Base-by-base conservation (phyloP, 2,797 vertebrate genomes). In the Acrocephalus scirpaceus region DNA sequence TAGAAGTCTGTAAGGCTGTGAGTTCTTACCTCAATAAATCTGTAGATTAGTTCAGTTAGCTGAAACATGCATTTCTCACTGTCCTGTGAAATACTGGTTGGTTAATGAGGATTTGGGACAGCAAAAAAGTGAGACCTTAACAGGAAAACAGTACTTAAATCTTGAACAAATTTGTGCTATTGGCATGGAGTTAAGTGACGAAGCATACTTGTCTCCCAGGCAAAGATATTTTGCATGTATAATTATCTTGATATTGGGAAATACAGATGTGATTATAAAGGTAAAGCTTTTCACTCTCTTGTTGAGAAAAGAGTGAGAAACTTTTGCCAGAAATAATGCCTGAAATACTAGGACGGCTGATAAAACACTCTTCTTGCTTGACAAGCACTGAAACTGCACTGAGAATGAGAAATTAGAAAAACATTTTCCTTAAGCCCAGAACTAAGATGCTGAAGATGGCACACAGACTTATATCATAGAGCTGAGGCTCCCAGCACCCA, bases 401-500 rank as follows among this genome's bases (percentile, higher is more conserved):
- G 11, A 91, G 62, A 85, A 76, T 14, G 26, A 62, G 50, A 94
- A 92, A 95, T 72, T 34, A 73, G 65, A 76, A 91, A 93, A 95
- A 69, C 9, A 25, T 82, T 90, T 83, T 90, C 51, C 40, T 90
- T 47, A 40, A 93, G 25, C 14, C 22, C 54, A 78, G 67, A 95
- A 91, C 47, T 11, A 78, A 84, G 50, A 84, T 14, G 27, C 34
- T 93, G 65, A 94, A 88, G 73, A 93, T 83, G 91, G 69, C 65
- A 92, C 45, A 88, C 57, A 90, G 79, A 85, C 13, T 83, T 77
- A 1, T 50, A 78, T 50, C 25, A 50, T n/a, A 62, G 54, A 69
- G 44, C 50, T 62, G 79, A 94, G 48, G 21, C 27, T 94, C 47
- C 47, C 72, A 88, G 88, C 23, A 88, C 61, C 61, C 61, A 71